Evolutionary conservation across 2,113 vertebrate species (phyloP).

Genomic region (Empidonax alnorum): DNA sequence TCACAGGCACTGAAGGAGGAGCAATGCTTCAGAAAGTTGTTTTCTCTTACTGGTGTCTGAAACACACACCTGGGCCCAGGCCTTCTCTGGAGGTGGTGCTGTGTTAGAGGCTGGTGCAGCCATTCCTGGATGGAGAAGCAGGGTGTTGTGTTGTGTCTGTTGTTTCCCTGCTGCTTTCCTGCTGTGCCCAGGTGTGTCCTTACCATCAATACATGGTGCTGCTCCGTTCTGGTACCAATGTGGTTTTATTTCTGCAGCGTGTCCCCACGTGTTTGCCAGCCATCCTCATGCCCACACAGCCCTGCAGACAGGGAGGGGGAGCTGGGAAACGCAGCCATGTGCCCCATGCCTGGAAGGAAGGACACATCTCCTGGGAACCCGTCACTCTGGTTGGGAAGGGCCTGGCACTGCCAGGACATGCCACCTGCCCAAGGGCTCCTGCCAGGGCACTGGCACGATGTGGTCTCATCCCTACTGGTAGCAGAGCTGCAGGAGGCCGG

Average conservation of each 20-base stretch:
- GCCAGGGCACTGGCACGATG: rapidly evolving
- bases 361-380: background rate
- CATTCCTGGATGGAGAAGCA: background rate
- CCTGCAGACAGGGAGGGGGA: rapidly evolving
- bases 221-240: background rate
- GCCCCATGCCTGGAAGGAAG: background rate
- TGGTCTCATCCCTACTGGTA: background rate
- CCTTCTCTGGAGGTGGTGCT: background rate
- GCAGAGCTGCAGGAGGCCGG: background rate
- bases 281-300: rapidly evolving
- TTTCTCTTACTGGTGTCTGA: background rate
- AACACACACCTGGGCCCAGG: background rate
- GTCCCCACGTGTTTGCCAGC: rapidly evolving
- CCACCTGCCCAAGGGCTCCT: background rate
- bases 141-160: background rate
- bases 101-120: background rate
- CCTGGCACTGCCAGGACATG: rapidly evolving
- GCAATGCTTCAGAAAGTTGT: background rate
- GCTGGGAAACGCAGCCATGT: rapidly evolving
- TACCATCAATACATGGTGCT: background rate
- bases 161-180: background rate
- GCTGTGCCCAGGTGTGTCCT: background rate
- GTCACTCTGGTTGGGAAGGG: rapidly evolving
- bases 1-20: background rate
- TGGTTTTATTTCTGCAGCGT: background rate